These are phyloP conservation scores for Apodemus sylvaticus DNA, from an alignment of 2,113 vertebrate species.

Conservation along the genomic window DNA sequence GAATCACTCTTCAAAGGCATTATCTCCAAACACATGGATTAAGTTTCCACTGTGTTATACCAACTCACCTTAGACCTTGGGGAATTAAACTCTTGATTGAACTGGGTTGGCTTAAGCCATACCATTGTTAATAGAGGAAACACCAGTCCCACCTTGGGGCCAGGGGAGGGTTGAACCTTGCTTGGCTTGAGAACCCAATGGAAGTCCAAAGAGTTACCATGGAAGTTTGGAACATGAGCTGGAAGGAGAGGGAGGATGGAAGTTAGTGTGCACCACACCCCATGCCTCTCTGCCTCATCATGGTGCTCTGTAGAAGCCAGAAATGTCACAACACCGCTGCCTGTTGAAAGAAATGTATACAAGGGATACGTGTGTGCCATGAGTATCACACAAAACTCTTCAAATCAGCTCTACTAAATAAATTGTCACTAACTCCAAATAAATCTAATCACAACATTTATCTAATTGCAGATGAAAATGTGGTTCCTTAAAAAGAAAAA, in stretches of 20 bases:
- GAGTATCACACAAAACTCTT: constrained; percentile 50
- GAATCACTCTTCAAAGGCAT: neutral
- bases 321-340: neutral
- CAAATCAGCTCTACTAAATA: constrained; percentile 64
- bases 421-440: constrained; percentile 67
- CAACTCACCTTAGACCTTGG: neutral
- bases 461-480: constrained; percentile 62
- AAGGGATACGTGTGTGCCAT: constrained; percentile 12
- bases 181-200: neutral
- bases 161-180: neutral
- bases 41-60: neutral
- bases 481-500: neutral
- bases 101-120: neutral
- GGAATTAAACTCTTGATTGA: neutral
- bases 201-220: neutral
- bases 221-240: neutral
- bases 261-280: neutral
- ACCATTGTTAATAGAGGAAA: neutral
- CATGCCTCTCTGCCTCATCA: neutral
- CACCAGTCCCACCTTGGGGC: rapidly evolving
- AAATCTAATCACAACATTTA: constrained; percentile 59
- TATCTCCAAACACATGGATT: neutral
- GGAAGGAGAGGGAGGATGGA: rapidly evolving
- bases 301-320: neutral
- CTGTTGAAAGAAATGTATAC: constrained; percentile 18